Evolutionary conservation across 2,797 vertebrate species (phyloP), one percentile per base, ranked within the genome.

Genomic region (Numenius phaeopus): DNA sequence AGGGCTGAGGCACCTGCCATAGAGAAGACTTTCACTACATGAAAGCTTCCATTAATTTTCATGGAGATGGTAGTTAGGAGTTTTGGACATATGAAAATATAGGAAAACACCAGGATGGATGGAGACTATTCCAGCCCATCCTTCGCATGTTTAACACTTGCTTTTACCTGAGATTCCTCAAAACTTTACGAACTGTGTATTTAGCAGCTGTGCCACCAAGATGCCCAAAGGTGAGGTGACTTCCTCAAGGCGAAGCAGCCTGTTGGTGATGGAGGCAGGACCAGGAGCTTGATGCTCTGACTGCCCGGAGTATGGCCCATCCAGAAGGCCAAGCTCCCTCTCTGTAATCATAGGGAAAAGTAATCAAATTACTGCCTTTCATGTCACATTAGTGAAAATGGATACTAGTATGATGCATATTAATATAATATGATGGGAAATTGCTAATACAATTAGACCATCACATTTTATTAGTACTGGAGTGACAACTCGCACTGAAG

Each of bases 381-480:
- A 98, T 98, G 97, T 98, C 97, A 97, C 94, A 98, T 98, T 98
- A 98, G 97, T 93, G 97, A 96, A 97, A 98, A 98, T 90, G 96
- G 98, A 96, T 98, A 97, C 97, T 97, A 97, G 95, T 98, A 96
- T 97, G 98, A 98, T 97, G 97, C 97, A 97, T 98, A 98, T 98
- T 98, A 98, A 98, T 98, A 98, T 96, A 98, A 98, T 97, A 97
- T 97, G 98, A 98, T 98, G 97, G 98, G 95, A 97, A 98, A 98
- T 97, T 98, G 98, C 98, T 98, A 98, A 98, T 98, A 98, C 98
- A 98, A 98, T 98, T 98, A 98, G 98, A 98, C 94, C 97, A 98
- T 98, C 98, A 98, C 96, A 94, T 98, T 98, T 97, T 98, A 98
- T 98, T 98, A 98, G 97, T 90, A 97, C 88, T 3, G 11, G 95